phyloP scores from a whole-genome alignment of 2,113 vertebrate genomes.

The Noctilio leporinus region DNA sequence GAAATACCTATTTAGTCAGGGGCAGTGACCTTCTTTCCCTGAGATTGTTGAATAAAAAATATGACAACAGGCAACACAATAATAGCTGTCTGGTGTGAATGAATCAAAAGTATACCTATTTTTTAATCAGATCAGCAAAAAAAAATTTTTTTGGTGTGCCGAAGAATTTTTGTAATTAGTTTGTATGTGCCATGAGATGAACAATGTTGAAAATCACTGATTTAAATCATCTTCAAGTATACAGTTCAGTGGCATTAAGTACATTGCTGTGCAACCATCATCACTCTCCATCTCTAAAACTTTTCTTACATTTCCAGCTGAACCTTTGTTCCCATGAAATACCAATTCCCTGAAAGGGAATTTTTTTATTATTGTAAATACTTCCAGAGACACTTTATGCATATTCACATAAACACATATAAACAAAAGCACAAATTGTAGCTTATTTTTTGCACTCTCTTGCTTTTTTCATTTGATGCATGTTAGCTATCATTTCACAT shows the following conservation, averaged over 20 bases:
- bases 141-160: background rate
- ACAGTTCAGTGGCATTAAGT: too few species aligned
- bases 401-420: background rate
- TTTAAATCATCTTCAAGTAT: background rate
- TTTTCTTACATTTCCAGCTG: background rate
- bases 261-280: background rate
- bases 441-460: background rate
- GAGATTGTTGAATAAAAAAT: background rate
- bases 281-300: background rate
- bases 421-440: background rate
- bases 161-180: background rate
- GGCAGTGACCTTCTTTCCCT: background rate
- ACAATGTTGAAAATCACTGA: background rate
- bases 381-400: background rate
- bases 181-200: background rate
- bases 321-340: background rate
- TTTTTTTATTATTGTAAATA: background rate
- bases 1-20: background rate
- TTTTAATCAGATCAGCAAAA: background rate
- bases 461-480: background rate
- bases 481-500: background rate
- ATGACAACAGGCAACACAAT: background rate
- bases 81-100: background rate
- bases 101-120: background rate
- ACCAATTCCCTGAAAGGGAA: background rate